phyloP scores from a whole-genome alignment of 2,888 invertebrate species.

The Papilio elwesi region DNA sequence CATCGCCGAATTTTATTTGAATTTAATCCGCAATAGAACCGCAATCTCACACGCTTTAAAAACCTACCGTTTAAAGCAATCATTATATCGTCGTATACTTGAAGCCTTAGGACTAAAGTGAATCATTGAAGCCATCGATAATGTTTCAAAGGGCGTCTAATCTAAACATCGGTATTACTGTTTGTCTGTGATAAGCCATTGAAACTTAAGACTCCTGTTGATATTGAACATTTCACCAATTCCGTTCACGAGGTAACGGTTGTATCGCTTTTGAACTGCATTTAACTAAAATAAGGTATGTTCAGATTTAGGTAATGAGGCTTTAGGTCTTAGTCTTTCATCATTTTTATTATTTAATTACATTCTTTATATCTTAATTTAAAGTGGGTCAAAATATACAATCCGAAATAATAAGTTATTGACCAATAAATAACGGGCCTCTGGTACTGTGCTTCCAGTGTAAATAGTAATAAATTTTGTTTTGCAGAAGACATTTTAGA shows the following conservation, averaged over 20 bases:
- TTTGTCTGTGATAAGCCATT: not conserved
- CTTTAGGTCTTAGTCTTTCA: not conserved
- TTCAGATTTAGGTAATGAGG: too few relatives aligned
- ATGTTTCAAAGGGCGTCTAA: constrained; percentile 19
- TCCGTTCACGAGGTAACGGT: constrained; percentile 1
- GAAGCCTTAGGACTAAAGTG: not conserved
- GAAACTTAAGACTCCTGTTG: constrained; percentile 4
- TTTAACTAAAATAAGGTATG: not conserved
- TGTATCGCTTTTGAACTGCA: not conserved
- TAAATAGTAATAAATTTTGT: constrained; percentile 35
- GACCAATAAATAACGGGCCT: constrained; percentile 23
- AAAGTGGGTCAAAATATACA: too few relatives aligned
- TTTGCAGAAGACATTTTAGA: constrained; percentile 28
- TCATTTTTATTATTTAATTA: too few relatives aligned
- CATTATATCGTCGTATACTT: not conserved
- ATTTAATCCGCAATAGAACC: too few relatives aligned
- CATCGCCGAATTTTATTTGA: not conserved
- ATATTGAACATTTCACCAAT: not conserved
- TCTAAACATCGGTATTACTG: not conserved
- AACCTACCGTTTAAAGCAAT: not conserved
- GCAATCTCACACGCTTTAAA: too few relatives aligned
- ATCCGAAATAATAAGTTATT: not conserved
- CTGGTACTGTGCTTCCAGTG: not conserved
- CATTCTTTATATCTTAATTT: too few relatives aligned
- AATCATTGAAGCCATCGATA: constrained; percentile 12